Evolutionary conservation across 2,888 invertebrate genomes (phyloP), one percentile per base, ranked within the genome.

Genomic region (Cephus runcator): DNA sequence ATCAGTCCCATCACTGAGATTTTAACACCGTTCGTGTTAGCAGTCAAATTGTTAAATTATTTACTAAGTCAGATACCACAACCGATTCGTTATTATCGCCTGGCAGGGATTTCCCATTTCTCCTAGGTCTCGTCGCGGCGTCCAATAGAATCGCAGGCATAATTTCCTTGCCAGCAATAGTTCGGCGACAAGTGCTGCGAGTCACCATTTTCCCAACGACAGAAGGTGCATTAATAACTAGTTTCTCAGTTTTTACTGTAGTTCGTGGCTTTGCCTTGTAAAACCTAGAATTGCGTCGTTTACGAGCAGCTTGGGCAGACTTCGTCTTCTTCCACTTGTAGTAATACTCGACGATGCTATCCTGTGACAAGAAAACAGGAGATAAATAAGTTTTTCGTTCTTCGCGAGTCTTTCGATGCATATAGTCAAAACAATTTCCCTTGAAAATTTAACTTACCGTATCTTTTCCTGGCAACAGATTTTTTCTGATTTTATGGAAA

Each of bases 381-480:
- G 71, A 31, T 31, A 71, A 71, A 33, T 30, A 71, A 31, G 30
- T 71, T 30, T 12, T 31, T 15, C 71, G 11, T 71, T 71, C 33
- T 71, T 71, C 23, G 6, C 23, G 31, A 31, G 31, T 33, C 33
- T 11, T 31, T 71, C 56, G 6, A 23, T 23, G 23, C 2, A 40
- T 40, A 9, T 0, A 2, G 6, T 4, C 23, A 4, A 75, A 75
- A 11, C 12, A 30, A 75, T 11, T 34, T 40, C 40, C 3, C n/a
- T 40, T n/a, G 23, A 40, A 40, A 75, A 31, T 12, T 23, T 33
- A 40, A 73, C 71, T 76, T 33, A 80, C 78, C n/a, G 68, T 78
- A 33, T 80, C 80, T 34, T 40, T 69, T 3, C 30, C 11, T 12
- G 77, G 76, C 78, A 77, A 80, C 35, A 74, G 11, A 12, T 78